A percentile compares a stretch with the other conserved stretches of the same genome.
These are phyloP conservation scores for Lasioglossum oenotherae DNA, from an alignment of 2,888 invertebrate species.

Conservation along the genomic window DNA sequence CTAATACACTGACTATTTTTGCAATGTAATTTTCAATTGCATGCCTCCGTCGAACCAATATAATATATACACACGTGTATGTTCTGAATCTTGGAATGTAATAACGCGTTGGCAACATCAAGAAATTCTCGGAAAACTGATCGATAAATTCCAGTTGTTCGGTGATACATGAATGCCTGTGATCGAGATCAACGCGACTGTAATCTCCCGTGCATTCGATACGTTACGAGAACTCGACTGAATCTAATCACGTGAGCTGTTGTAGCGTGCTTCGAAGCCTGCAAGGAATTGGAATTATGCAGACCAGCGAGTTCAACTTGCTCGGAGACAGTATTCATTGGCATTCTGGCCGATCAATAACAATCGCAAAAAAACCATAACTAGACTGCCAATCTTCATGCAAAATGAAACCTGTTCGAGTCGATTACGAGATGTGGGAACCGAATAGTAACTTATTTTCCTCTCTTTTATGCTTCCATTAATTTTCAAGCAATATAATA, in stretches of 20 bases:
- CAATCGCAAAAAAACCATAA: background rate
- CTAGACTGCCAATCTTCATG: background rate
- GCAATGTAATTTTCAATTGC: background rate
- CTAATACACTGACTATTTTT: background rate
- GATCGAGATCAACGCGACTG: constrained; percentile 56
- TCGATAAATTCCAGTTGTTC: constrained; percentile 44
- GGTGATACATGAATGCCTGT: constrained; percentile 34
- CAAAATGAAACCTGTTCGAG: background rate
- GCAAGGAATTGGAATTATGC: constrained; percentile 66
- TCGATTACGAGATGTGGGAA: background rate
- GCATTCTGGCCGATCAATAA: constrained; percentile 87
- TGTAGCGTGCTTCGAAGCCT: constrained; percentile 52
- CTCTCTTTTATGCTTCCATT: background rate
- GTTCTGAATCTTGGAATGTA: background rate
- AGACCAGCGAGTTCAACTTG: constrained; percentile 54
- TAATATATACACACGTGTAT: background rate
- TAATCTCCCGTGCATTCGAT: constrained; percentile 60
- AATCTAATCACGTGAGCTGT: constrained; percentile 65
- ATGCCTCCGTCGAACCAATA: background rate
- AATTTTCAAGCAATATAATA: background rate
- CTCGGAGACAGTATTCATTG: constrained; percentile 92
- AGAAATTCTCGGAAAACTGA: constrained; percentile 16
- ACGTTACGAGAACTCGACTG: constrained; percentile 57
- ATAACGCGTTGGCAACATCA: background rate
- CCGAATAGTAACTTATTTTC: background rate